These are phyloP conservation scores for Charina bottae DNA, from an alignment of 2,113 vertebrate genomes.

Conservation along the genomic window DNA sequence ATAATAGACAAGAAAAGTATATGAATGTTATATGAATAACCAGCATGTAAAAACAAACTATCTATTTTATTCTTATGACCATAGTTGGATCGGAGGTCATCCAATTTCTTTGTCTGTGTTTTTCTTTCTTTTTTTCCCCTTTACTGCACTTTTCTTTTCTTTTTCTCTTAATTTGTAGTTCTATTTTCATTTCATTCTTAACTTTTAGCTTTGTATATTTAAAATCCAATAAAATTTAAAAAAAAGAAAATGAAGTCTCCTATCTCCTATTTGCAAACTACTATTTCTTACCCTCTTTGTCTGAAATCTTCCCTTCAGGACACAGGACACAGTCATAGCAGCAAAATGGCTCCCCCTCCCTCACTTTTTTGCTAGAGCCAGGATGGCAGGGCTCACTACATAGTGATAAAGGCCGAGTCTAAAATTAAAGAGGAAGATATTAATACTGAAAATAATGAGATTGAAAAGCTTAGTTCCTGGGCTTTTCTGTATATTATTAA, in stretches of 20 bases:
- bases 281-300: background rate
- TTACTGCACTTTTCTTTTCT: too few species aligned
- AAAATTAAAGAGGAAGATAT: background rate
- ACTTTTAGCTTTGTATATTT: too few species aligned
- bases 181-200: too few species aligned
- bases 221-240: too few species aligned
- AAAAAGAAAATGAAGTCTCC: background rate
- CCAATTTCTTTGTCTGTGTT: too few species aligned
- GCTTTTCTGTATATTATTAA: background rate
- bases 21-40: too few species aligned
- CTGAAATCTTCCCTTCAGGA: slow-evolving; percentile 28
- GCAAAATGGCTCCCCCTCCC: slow-evolving; percentile 7
- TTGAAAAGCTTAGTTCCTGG: background rate
- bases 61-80: too few species aligned
- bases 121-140: too few species aligned
- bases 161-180: too few species aligned
- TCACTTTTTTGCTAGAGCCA: slow-evolving; percentile 24
- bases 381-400: slow-evolving; percentile 19
- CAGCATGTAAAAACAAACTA: too few species aligned
- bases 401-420: background rate
- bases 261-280: background rate
- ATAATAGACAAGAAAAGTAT: too few species aligned
- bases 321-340: slow-evolving; percentile 32
- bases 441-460: background rate
- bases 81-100: too few species aligned